Base-by-base conservation (phyloP, 2,797 vertebrate genomes). In the Knipowitschia caucasica region DNA sequence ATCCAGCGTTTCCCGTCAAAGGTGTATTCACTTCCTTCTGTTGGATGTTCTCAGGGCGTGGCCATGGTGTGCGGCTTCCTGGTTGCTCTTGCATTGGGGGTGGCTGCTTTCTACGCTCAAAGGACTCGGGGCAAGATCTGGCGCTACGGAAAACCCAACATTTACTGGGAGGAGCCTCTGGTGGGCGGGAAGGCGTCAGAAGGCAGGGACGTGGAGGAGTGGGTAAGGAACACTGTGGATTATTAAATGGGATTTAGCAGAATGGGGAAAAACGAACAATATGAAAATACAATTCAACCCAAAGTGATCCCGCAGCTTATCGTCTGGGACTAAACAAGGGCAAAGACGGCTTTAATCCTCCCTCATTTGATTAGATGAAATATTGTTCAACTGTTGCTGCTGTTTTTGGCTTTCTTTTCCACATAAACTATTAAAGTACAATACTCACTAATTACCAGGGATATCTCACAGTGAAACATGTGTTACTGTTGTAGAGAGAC, bases 21-120 rank as follows among this genome's bases (percentile, higher is more conserved):
- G n/a, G n/a, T n/a, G n/a, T n/a, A n/a, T n/a, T n/a, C n/a, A n/a
- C n/a, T n/a, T n/a, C n/a, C n/a, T n/a, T n/a, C n/a, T n/a, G n/a
- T n/a, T n/a, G n/a, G n/a, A n/a, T n/a, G n/a, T 59, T 55, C 43
- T 4, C 56, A 96, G 94, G 93, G 90, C 0, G 77, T 95, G 12
- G 93, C 94, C 14, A 94, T 94, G 58, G 91, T 90, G 25, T 95
- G 92, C 0, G 93, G 94, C 2, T 94, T 95, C 86, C 75, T 95
- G 81, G 82, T 91, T 0, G 89, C 91, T 43, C 51, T 93, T 1
- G 88, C 93, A 1, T 78, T 94, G 25, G 83, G 84, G 21, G 76
- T 94, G 18, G 83, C 89, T 0, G 92, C 90, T 33, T 91, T 93
- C 80, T 94, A 91, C 1, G 87, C 93, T 0, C 86, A 90, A 15